These are phyloP conservation scores for Patiria pectinifera DNA, from an alignment of 53 echinoderm and acorn worm species.

Conservation along the genomic window DNA sequence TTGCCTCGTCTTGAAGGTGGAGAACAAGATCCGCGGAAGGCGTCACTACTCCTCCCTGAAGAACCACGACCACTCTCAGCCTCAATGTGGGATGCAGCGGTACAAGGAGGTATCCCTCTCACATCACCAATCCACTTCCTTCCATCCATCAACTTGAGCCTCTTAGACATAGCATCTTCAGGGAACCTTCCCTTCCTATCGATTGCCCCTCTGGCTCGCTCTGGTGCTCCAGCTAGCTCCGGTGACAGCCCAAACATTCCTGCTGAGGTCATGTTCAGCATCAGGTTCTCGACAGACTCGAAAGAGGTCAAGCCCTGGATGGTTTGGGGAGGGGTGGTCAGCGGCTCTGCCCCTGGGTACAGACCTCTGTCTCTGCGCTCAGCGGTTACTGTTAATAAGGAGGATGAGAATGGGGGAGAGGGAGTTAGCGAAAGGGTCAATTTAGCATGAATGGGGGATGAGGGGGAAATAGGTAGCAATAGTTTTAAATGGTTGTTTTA, in stretches of 20 bases:
- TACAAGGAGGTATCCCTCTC: constrained; percentile 21
- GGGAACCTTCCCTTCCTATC: neutral
- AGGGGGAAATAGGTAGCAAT: neutral
- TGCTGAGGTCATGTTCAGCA: constrained; percentile 86
- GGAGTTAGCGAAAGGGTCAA: constrained; percentile 43
- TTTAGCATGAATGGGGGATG: constrained; percentile 7
- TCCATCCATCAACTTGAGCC: constrained; percentile 42
- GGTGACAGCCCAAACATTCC: constrained; percentile 50
- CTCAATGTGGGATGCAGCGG: neutral
- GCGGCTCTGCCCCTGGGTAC: constrained; percentile 64
- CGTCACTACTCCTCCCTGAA: neutral
- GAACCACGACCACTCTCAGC: neutral
- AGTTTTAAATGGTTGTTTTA: neutral
- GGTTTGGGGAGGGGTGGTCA: constrained; percentile 17
- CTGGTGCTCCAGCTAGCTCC: constrained; percentile 47
- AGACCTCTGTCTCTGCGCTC: constrained; percentile 85
- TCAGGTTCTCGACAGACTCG: constrained; percentile 84
- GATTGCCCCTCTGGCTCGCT: neutral
- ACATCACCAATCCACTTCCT: constrained; percentile 30
- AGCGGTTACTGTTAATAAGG: constrained; percentile 78
- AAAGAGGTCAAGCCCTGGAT: constrained; percentile 66
- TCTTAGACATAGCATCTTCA: constrained; percentile 15
- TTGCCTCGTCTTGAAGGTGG: neutral
- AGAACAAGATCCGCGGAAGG: neutral
- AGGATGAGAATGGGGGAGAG: constrained; percentile 18